A percentile compares a stretch with the other conserved stretches of the same genome.
phyloP scores from a whole-genome alignment of 2,797 vertebrate genomes.

The Phaenicophaeus curvirostris region DNA sequence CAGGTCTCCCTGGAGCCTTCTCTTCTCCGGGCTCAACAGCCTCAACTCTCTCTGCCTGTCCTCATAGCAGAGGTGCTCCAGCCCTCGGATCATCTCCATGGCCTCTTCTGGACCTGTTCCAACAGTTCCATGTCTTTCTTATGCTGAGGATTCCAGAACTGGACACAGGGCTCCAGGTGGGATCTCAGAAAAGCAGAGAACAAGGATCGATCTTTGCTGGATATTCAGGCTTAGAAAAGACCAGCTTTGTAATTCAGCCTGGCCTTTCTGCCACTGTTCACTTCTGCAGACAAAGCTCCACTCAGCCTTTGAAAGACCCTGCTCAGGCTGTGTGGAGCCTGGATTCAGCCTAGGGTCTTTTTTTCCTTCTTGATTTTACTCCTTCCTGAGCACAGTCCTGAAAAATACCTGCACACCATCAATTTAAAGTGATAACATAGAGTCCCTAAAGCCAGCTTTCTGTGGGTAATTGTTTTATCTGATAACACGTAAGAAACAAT shows the following conservation, averaged over 20 bases:
- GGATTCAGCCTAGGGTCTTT: background rate
- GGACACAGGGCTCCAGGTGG: too few relatives aligned
- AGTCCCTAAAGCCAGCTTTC: slow-evolving; percentile 7
- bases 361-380: background rate
- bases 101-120: too few relatives aligned
- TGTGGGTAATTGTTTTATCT: slow-evolving; percentile 40
- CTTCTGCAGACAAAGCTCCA: accelerated
- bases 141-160: too few relatives aligned
- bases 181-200: too few relatives aligned
- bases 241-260: background rate
- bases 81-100: too few relatives aligned
- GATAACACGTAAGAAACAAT: background rate
- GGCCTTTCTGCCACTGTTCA: background rate
- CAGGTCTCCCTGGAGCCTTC: too few relatives aligned
- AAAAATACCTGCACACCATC: background rate
- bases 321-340: background rate
- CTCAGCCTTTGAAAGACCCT: background rate
- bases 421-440: background rate
- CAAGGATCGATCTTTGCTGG: background rate
- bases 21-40: too few relatives aligned
- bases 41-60: too few relatives aligned
- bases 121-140: too few relatives aligned
- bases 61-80: too few relatives aligned
- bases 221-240: background rate
- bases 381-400: background rate